Percentiles rank a stretch among this genome's conserved stretches.
Conservation (phyloP, 2,797 vertebrate species). For the Dromococcyx pavoninus region DNA sequence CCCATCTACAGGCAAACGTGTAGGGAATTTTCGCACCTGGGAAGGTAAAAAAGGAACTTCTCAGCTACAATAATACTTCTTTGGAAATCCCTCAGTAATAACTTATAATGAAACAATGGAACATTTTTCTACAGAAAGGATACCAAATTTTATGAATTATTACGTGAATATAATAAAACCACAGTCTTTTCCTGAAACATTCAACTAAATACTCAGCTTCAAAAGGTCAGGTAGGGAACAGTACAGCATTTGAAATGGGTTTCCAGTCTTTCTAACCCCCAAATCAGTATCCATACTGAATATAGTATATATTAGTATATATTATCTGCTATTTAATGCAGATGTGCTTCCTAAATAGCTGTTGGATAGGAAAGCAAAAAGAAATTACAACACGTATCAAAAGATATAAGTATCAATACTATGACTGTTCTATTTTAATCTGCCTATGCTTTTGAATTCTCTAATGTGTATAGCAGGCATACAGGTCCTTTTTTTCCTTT, state of each 20-base stretch:
- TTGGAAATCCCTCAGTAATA: not conserved
- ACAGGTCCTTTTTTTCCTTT: not conserved
- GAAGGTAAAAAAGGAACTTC: not conserved
- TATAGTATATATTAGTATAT: not conserved
- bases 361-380: not conserved
- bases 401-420: not conserved
- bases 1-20: not conserved
- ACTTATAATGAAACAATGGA: not conserved
- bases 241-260: not conserved
- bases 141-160: not conserved
- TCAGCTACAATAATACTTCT: not conserved
- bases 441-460: not conserved
- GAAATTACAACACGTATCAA: not conserved
- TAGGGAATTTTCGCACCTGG: not conserved
- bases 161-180: not conserved
- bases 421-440: not conserved
- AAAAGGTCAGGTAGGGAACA: not conserved
- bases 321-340: not conserved
- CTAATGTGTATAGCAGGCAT: not conserved
- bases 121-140: not conserved
- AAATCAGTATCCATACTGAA: not conserved
- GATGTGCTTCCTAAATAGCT: not conserved
- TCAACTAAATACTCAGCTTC: not conserved
- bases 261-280: not conserved
- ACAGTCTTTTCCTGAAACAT: not conserved